A percentile compares a stretch with the other conserved stretches of the same genome.
phyloP scores from a whole-genome alignment of 2,113 vertebrate species.

The Elaphurus davidianus region DNA sequence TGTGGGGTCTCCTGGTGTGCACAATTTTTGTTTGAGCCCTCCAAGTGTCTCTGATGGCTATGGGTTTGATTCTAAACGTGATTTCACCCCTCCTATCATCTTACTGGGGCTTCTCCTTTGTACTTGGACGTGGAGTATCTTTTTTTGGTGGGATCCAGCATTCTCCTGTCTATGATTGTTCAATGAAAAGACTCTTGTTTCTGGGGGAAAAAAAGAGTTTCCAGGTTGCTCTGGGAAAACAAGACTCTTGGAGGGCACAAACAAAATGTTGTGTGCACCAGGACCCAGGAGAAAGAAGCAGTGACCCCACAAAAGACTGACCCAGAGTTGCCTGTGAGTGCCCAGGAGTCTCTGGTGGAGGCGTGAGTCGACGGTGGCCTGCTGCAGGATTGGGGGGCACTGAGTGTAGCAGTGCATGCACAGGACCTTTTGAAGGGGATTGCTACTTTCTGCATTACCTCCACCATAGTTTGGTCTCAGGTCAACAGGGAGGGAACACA shows the following conservation, averaged over 20 bases:
- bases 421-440: not conserved
- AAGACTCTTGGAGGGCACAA: not conserved
- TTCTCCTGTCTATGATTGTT: not conserved
- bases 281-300: not conserved
- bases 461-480: not conserved
- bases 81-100: not conserved
- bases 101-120: not conserved
- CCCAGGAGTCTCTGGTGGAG: not conserved
- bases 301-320: not conserved
- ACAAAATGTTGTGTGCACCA: not conserved
- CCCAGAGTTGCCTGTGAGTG: not conserved
- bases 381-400: not conserved
- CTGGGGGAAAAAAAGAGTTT: not conserved
- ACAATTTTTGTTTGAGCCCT: not conserved
- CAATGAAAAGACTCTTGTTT: not conserved
- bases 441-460: not conserved
- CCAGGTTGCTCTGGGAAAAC: not conserved
- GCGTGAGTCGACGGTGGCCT: accelerated
- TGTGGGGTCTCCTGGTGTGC: not conserved
- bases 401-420: not conserved
- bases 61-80: not conserved
- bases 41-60: not conserved
- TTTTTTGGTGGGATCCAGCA: not conserved
- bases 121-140: not conserved
- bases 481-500: not conserved